Percentiles rank a stretch among this genome's conserved stretches.
Evolutionary conservation across 2,113 vertebrate genomes (phyloP).

Genomic region (Rhizomys pruinosus): DNA sequence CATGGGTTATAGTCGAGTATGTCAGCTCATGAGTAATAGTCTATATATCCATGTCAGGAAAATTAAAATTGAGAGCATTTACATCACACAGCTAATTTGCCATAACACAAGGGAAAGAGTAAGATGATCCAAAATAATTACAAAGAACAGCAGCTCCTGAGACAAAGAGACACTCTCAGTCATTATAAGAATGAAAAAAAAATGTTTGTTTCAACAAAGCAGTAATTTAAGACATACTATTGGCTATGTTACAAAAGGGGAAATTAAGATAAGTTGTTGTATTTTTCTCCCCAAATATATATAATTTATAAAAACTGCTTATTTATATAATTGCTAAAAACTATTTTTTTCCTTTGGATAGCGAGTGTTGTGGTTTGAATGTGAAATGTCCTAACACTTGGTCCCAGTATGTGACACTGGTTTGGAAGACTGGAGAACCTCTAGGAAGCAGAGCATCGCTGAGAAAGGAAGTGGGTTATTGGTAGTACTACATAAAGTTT

Average conservation of each 20-base stretch:
- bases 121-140: conserved; percentile 37
- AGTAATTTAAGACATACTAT: not conserved
- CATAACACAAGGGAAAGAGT: conserved; percentile 17
- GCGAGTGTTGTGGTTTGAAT: not conserved
- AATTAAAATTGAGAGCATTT: conserved; percentile 42
- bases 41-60: not conserved
- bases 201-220: not conserved
- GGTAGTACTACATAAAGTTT: not conserved
- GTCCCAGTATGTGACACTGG: not conserved
- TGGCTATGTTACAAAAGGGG: not conserved
- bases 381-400: not conserved
- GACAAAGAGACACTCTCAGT: not conserved
- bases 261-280: not conserved
- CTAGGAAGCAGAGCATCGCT: not conserved
- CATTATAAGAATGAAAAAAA: not conserved
- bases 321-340: not conserved
- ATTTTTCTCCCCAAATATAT: not conserved
- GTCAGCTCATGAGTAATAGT: not conserved
- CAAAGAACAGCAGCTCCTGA: conserved; percentile 6
- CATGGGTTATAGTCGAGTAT: conserved; percentile 22
- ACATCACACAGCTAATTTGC: not conserved
- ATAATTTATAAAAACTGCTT: not conserved
- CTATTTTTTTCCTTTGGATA: not conserved
- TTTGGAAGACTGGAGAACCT: not conserved
- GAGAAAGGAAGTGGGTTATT: not conserved